Evolutionary conservation across 2,888 invertebrate species (phyloP), one percentile per base, ranked within the genome.

Genomic region (Mesoligia furuncula): DNA sequence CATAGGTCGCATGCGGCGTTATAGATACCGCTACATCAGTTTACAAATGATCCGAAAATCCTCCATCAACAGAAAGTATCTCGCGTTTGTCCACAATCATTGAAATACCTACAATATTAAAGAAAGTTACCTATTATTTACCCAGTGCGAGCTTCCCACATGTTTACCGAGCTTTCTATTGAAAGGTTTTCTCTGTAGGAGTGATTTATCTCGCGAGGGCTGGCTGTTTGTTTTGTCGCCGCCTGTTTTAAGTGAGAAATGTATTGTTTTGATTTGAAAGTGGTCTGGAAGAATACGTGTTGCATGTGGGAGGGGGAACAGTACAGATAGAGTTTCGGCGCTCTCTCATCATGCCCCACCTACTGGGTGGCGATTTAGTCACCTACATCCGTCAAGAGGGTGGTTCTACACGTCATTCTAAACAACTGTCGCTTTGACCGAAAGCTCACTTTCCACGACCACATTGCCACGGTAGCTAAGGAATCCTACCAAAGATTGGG

Each of bases 181-280:
- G 87, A 87, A 85, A 87, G 85, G 77, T 79, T 85, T 85, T 51
- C 66, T 39, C 45, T 84, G 78, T 79, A 51, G 6, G 36, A 57
- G 59, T 73, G 77, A 87, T 87, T 71, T 79, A 81, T 79, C 73
- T 84, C 64, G 51, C 75, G 9, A 59, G n/a, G 8, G 45, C 1
- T 67, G 59, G 6, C 7, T 73, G 82, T 82, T 77, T 81, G 51
- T 77, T 81, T 67, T 54, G 69, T 51, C 59, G 39, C 31, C 13
- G 31, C 36, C 62, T 71, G 68, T 68, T 72, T 69, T 61, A 61
- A 75, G 64, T 20, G 36, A 17, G 42, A 62, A 85, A 59, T 73
- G 68, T 66, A 73, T 79, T 64, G 64, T 72, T 80, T 80, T 39
- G 48, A 45, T 66, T 66, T 61, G 27, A 31, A 36, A 66, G 45